Percentiles rank a stretch among this genome's conserved stretches.
Evolutionary conservation across 2,797 vertebrate genomes (phyloP).

Genomic region (Cyprinodon diabolis): DNA sequence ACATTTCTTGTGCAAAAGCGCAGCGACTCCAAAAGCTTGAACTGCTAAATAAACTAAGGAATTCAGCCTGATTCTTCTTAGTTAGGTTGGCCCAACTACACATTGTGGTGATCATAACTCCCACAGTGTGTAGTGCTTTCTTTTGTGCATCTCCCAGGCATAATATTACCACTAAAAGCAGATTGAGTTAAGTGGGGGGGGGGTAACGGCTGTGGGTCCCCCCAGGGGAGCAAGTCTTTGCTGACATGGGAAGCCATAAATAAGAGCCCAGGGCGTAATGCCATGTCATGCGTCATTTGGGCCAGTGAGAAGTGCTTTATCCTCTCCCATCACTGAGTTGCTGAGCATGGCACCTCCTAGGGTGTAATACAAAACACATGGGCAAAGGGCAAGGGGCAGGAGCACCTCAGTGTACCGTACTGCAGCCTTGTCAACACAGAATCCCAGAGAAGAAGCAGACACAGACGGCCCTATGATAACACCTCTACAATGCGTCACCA

Average conservation of each 20-base stretch:
- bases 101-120: slow-evolving; percentile 46
- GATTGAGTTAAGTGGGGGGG: slow-evolving; percentile 55
- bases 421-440: slow-evolving; percentile 71
- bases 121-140: slow-evolving; percentile 32
- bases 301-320: slow-evolving; percentile 76
- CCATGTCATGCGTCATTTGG: slow-evolving; percentile 84
- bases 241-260: slow-evolving; percentile 86
- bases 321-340: slow-evolving; percentile 69
- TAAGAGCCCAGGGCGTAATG: slow-evolving; percentile 76
- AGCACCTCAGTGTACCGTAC: slow-evolving; percentile 72
- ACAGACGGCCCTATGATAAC: slow-evolving; percentile 49
- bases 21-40: slow-evolving; percentile 38
- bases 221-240: slow-evolving; percentile 73
- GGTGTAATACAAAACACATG: slow-evolving; percentile 83
- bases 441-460: slow-evolving; percentile 73
- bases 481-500: slow-evolving; percentile 10
- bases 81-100: slow-evolving; percentile 47
- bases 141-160: slow-evolving; percentile 43
- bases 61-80: slow-evolving; percentile 56
- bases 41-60: slow-evolving; percentile 57
- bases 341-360: slow-evolving; percentile 81
- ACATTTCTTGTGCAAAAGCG: slow-evolving; percentile 51
- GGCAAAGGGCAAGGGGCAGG: slow-evolving; percentile 72
- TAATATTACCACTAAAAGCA: slow-evolving; percentile 50
- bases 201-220: slow-evolving; percentile 64